Evolutionary conservation across 2,113 vertebrate genomes (phyloP).

Genomic region (Oreotrochilus melanogaster): DNA sequence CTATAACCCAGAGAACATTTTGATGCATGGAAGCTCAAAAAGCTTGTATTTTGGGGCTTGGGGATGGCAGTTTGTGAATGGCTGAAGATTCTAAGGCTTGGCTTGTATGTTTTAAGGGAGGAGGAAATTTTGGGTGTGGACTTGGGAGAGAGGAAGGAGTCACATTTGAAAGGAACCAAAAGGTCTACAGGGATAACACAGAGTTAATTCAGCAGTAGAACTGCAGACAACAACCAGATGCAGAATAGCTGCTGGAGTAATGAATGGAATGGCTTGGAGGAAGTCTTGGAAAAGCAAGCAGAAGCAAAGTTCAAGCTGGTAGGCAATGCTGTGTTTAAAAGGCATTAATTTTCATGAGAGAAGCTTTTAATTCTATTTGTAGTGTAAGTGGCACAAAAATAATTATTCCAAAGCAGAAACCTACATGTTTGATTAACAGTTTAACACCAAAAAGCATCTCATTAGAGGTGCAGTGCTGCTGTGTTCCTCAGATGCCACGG

Average conservation of each 20-base stretch:
- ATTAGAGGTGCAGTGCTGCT: not conserved
- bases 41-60: not conserved
- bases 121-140: not conserved
- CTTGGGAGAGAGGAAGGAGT: not conserved
- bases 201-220: not conserved
- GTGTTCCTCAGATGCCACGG: not conserved
- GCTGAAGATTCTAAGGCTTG: not conserved
- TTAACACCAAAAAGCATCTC: not conserved
- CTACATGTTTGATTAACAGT: not conserved
- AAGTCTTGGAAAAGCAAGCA: not conserved
- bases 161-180: not conserved
- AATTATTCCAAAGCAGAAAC: not conserved
- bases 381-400: not conserved
- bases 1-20: not conserved
- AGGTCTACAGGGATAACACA: not conserved
- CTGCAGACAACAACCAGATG: not conserved
- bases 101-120: not conserved
- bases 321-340: not conserved
- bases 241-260: not conserved
- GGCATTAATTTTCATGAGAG: not conserved
- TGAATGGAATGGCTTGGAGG: rapidly evolving
- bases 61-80: not conserved
- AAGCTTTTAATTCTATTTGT: conserved; percentile 19
- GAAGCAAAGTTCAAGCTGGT: not conserved
- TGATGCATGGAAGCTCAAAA: not conserved